These are phyloP conservation scores for Lasioglossum vierecki DNA, from an alignment of 2,888 invertebrate genomes.

Conservation along the genomic window DNA sequence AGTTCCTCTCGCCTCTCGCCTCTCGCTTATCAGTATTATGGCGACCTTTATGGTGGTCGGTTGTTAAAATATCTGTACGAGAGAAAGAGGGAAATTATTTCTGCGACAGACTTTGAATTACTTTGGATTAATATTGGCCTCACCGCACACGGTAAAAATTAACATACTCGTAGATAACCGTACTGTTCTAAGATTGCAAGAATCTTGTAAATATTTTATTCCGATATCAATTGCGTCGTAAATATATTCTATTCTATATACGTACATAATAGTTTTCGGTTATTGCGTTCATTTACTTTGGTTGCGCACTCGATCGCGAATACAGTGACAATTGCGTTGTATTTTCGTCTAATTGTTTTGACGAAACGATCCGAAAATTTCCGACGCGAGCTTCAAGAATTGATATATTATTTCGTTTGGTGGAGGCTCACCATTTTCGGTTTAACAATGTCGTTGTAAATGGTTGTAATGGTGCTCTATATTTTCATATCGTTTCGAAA, in stretches of 20 bases:
- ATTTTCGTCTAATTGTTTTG: background rate
- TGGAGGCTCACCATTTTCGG: background rate
- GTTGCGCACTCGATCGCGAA: background rate
- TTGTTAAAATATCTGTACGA: conserved; percentile 30
- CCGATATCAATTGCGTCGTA: conserved; percentile 49
- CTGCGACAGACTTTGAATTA: conserved; percentile 22
- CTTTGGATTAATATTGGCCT: conserved; percentile 24
- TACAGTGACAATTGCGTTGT: background rate
- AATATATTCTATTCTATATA: conserved; percentile 25
- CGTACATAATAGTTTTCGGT: background rate
- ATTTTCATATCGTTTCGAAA: background rate
- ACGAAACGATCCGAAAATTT: background rate
- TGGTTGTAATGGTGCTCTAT: too few species aligned
- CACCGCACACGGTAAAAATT: conserved; percentile 41
- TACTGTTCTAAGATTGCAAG: background rate
- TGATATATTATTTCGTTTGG: conserved; percentile 9
- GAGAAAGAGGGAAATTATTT: background rate
- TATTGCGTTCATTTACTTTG: background rate
- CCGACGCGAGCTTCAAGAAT: background rate
- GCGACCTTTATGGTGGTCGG: conserved; percentile 54
- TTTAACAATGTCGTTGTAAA: background rate
- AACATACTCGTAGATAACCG: background rate
- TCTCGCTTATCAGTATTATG: conserved; percentile 60
- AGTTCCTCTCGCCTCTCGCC: background rate
- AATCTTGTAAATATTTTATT: conserved; percentile 16